A percentile compares a stretch with the other conserved stretches of the same genome.
Evolutionary conservation across 2,888 invertebrate species (phyloP).

Genomic region (Macrosoma leucophasiata): DNA sequence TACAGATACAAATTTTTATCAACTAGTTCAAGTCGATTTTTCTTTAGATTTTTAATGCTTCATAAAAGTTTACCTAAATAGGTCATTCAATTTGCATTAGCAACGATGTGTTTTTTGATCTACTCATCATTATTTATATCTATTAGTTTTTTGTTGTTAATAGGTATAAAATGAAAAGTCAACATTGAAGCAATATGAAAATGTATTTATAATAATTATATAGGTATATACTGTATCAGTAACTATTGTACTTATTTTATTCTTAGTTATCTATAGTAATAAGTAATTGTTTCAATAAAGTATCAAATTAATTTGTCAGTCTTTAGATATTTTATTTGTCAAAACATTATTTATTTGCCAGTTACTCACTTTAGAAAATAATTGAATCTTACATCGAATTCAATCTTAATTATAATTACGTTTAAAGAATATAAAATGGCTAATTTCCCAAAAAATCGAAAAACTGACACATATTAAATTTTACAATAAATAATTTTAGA

Average conservation of each 20-base stretch:
- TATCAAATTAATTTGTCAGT: constrained; percentile 25
- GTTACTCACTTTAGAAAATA: background rate
- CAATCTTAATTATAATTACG: background rate
- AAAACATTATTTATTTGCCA: background rate
- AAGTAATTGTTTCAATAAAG: constrained; percentile 32
- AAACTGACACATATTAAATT: constrained; percentile 4
- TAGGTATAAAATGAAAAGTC: constrained; percentile 30
- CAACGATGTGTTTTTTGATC: too few species aligned
- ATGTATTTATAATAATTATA: constrained; percentile 51
- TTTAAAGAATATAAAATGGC: constrained; percentile 1
- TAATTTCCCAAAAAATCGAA: too few species aligned
- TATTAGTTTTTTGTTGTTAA: constrained; percentile 1
- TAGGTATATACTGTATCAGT: constrained; percentile 63
- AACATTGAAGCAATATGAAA: constrained; percentile 60
- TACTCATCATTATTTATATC: too few species aligned
- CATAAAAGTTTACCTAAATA: too few species aligned
- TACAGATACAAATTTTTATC: too few species aligned
- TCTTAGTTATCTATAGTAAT: constrained; percentile 35
- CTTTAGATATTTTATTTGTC: constrained; percentile 20
- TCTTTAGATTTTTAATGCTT: too few species aligned
- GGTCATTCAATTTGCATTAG: too few species aligned
- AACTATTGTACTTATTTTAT: constrained; percentile 63
- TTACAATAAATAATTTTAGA: constrained; percentile 16
- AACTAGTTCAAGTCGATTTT: too few species aligned
- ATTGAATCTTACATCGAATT: constrained; percentile 2